Conservation (phyloP, 2,888 invertebrate species). For the Branchellion lobata region DNA sequence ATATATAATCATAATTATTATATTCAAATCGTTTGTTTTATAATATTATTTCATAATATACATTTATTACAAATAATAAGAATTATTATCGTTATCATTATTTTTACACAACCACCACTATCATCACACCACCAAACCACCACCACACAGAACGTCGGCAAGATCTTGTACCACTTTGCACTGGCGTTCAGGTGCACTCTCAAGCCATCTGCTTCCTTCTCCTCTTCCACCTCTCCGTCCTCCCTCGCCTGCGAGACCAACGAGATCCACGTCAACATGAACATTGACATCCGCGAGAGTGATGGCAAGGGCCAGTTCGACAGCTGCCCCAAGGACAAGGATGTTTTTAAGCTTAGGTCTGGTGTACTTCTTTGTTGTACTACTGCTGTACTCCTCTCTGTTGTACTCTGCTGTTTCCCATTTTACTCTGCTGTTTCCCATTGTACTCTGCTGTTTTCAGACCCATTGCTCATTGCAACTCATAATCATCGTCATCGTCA, state of each 20-base stretch:
- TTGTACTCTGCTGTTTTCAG: no score
- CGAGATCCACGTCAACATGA: constrained; percentile 74
- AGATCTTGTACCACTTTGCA: constrained; percentile 75
- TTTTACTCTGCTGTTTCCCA: no score
- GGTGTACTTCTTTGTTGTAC: no score
- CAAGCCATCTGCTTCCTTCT: constrained; percentile 53
- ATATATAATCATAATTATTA: neutral
- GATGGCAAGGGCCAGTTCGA: constrained; percentile 67
- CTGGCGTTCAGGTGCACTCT: constrained; percentile 89
- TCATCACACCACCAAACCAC: neutral
- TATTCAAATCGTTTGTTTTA: no score
- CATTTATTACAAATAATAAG: no score
- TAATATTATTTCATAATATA: no score
- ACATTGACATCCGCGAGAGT: constrained; percentile 76
- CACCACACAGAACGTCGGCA: constrained; percentile 63
- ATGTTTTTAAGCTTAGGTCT: constrained; percentile 67
- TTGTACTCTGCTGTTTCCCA: no score
- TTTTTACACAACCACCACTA: constrained; percentile 5
- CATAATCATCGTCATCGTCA: neutral
- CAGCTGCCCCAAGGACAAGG: constrained; percentile 69
- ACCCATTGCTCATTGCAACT: no score
- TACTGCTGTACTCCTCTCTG: no score
- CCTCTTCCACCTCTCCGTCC: neutral
- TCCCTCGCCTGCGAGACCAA: constrained; percentile 20
- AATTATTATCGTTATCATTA: neutral